Conservation (phyloP, 2,113 vertebrate genomes). For the Pandion haliaetus region DNA sequence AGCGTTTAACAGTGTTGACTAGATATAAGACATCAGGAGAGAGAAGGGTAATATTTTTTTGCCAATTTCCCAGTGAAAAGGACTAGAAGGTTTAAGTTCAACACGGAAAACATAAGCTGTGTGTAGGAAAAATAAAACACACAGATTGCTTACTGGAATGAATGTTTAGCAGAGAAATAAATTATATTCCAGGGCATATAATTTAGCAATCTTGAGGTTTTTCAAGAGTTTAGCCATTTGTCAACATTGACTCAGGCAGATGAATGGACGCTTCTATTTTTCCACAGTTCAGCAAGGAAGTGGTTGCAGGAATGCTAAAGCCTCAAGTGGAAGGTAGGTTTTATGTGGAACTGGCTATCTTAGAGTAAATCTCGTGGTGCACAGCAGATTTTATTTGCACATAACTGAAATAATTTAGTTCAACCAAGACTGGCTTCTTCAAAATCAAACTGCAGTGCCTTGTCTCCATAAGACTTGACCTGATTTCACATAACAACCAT, state of each 20-base stretch:
- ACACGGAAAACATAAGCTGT: not conserved
- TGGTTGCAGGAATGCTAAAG: not conserved
- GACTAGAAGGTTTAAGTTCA: not conserved
- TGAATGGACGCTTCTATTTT: not conserved
- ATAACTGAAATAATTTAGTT: not conserved
- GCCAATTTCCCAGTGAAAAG: not conserved
- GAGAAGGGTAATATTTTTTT: not conserved
- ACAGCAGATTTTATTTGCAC: not conserved
- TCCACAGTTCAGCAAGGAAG: not conserved
- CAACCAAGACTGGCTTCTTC: not conserved
- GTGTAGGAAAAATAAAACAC: not conserved
- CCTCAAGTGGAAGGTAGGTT: not conserved
- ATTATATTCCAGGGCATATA: not conserved
- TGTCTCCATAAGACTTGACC: accelerated
- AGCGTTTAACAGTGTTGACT: not conserved
- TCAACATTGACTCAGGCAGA: not conserved
- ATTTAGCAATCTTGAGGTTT: not conserved
- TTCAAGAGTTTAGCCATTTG: not conserved
- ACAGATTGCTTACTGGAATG: not conserved
- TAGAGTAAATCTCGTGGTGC: not conserved
- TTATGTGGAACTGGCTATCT: not conserved
- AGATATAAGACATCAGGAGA: not conserved
- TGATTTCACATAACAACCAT: accelerated
- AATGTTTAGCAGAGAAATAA: not conserved
- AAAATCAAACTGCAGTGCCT: not conserved